Evolutionary conservation across 1,140 invertebrate genomes (phyloP), one percentile per base, ranked within the genome.

Genomic region (Drosophila virilis): DNA sequence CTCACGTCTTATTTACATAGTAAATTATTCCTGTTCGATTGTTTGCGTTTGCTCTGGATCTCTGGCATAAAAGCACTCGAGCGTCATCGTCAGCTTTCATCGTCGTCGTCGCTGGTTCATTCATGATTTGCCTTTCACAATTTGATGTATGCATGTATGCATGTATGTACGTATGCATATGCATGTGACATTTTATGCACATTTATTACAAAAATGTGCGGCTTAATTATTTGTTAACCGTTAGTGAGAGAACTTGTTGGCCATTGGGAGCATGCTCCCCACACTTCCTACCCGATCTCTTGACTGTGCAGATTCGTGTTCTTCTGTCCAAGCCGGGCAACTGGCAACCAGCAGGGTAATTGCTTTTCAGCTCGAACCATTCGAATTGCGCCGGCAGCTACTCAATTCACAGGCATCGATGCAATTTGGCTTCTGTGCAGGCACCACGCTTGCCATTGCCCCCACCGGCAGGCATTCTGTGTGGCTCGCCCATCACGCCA

Each of bases 341-440:
- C 54, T 43, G 22, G 22, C 22, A 22, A 22, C 22, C 3, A 17
- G 17, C 17, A 17, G 17, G 71, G 68, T 90, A 86, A 82, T 82
- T 90, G 78, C 73, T 67, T 70, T 78, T 72, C 75, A 50, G 40
- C 70, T 50, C 52, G 43, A 52, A 69, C 48, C 52, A 55, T 22
- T 38, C 55, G 13, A 33, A 59, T 61, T 65, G 54, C 45, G 70
- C 78, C 78, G 51, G 69, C 42, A 88, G 78, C 86, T 50, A 84
- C 75, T 61, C 73, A 46, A 51, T 33, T 51, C 48, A 68, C 59
- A 77, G 40, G 67, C 79, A 78, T 77, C 83, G 73, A 80, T 82
- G 86, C 88, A 88, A 91, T 91, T 91, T 88, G 82, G 86, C 90
- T 91, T 91, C 90, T 91, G 90, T 91, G 78, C 78, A 84, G 77